These are phyloP conservation scores for Helogale parvula DNA, from an alignment of 2,113 vertebrate species.

Conservation along the genomic window DNA sequence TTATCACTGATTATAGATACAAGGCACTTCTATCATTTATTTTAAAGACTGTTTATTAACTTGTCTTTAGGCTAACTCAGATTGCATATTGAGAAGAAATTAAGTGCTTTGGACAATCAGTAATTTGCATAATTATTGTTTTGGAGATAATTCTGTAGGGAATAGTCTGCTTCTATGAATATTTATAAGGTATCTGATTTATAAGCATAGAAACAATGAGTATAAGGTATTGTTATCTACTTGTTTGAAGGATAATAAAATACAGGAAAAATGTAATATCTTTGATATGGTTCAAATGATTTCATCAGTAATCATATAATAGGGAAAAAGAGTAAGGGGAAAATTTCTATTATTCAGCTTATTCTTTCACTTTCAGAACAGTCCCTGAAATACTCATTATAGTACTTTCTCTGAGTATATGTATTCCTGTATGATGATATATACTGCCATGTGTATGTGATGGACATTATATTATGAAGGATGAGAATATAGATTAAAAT, in stretches of 20 bases:
- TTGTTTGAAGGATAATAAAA: slow-evolving; percentile 75
- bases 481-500: neutral
- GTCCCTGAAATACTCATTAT: slow-evolving; percentile 19
- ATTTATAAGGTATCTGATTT: slow-evolving; percentile 80
- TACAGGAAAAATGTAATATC: slow-evolving; percentile 64
- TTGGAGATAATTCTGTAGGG: slow-evolving; percentile 79
- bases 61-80: slow-evolving; percentile 76
- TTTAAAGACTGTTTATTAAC: slow-evolving; percentile 75
- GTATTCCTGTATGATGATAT: neutral
- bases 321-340: slow-evolving; percentile 25
- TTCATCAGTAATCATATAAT: slow-evolving; percentile 58
- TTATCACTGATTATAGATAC: slow-evolving; percentile 69
- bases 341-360: slow-evolving; percentile 53
- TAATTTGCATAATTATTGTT: slow-evolving; percentile 81
- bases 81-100: slow-evolving; percentile 78
- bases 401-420: slow-evolving; percentile 15
- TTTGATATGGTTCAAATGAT: slow-evolving; percentile 58
- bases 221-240: slow-evolving; percentile 71
- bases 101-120: slow-evolving; percentile 78
- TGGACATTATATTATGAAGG: neutral
- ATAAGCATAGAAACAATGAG: slow-evolving; percentile 70
- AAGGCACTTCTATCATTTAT: slow-evolving; percentile 74
- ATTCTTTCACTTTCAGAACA: slow-evolving; percentile 33
- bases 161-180: slow-evolving; percentile 76
- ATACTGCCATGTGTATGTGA: neutral